Conservation (phyloP, 1,140 invertebrate genomes). For the Schmidtea mediterranea region DNA sequence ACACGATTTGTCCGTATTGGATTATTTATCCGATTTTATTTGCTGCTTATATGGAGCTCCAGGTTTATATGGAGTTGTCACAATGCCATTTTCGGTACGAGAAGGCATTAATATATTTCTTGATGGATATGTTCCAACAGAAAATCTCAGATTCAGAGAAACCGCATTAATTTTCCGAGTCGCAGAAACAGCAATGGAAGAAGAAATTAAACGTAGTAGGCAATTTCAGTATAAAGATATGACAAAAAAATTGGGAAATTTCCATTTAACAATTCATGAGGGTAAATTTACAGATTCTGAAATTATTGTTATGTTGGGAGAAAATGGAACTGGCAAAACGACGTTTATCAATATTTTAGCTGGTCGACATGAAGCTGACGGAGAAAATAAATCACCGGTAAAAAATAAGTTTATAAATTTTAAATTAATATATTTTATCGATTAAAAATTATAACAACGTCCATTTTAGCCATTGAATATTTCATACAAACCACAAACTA, state of each 20-base stretch:
- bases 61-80: slow-evolving; percentile 94
- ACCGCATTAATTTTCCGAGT: slow-evolving; percentile 73
- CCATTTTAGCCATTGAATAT: slow-evolving; percentile 65
- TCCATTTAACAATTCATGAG: slow-evolving; percentile 46
- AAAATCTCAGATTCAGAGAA: slow-evolving; percentile 90
- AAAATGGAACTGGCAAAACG: slow-evolving; percentile 97
- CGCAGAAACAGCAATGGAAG: slow-evolving; percentile 78
- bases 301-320: slow-evolving; percentile 85
- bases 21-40: slow-evolving; percentile 95
- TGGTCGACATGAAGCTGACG: slow-evolving; percentile 67
- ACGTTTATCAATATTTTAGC: slow-evolving; percentile 95
- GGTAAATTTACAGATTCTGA: slow-evolving; percentile 98
- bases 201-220: slow-evolving; percentile 81
- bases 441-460: slow-evolving; percentile 40
- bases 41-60: slow-evolving; percentile 92
- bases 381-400: slow-evolving; percentile 37
- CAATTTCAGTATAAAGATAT: slow-evolving; percentile 72
- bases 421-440: slow-evolving; percentile 5
- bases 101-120: slow-evolving; percentile 98
- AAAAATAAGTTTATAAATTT: no score
- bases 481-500: slow-evolving; percentile 98
- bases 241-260: slow-evolving; percentile 40
- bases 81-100: slow-evolving; percentile 92
- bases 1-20: slow-evolving; percentile 89
- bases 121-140: slow-evolving; percentile 94